Conservation (phyloP, 2,888 invertebrate genomes). For the Atethmia centrago region DNA sequence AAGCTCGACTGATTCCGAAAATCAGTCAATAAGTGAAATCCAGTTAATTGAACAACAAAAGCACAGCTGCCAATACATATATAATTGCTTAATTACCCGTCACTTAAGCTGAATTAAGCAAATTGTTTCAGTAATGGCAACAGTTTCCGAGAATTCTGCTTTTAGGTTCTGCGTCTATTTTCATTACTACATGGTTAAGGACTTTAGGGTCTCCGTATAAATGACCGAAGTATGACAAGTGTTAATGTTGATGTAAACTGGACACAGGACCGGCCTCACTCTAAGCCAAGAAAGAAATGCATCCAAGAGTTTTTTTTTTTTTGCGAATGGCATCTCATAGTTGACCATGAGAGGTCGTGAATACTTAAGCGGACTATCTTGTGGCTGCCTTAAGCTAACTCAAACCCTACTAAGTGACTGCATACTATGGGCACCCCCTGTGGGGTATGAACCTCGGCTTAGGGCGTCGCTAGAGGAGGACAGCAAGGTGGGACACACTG, state of each 20-base stretch:
- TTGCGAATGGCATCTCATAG: too few relatives aligned
- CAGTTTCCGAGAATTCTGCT: neutral
- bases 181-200: neutral
- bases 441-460: too few relatives aligned
- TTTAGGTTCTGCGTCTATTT: neutral
- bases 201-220: neutral
- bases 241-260: neutral
- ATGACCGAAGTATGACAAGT: neutral
- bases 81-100: constrained; percentile 22
- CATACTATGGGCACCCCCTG: too few relatives aligned
- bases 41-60: constrained; percentile 30
- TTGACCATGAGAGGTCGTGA: too few relatives aligned
- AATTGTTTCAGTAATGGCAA: constrained; percentile 11
- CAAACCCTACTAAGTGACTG: too few relatives aligned
- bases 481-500: too few relatives aligned
- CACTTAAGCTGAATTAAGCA: constrained; percentile 26
- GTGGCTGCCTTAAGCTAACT: too few relatives aligned
- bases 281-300: neutral
- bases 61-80: constrained; percentile 14
- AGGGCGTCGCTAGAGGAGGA: too few relatives aligned
- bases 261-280: neutral
- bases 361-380: too few relatives aligned
- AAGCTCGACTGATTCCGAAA: neutral
- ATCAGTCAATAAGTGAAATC: constrained; percentile 3
- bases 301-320: too few relatives aligned